These are phyloP conservation scores for Nothoprocta perdicaria DNA, from an alignment of 2,113 vertebrate species.

Conservation along the genomic window DNA sequence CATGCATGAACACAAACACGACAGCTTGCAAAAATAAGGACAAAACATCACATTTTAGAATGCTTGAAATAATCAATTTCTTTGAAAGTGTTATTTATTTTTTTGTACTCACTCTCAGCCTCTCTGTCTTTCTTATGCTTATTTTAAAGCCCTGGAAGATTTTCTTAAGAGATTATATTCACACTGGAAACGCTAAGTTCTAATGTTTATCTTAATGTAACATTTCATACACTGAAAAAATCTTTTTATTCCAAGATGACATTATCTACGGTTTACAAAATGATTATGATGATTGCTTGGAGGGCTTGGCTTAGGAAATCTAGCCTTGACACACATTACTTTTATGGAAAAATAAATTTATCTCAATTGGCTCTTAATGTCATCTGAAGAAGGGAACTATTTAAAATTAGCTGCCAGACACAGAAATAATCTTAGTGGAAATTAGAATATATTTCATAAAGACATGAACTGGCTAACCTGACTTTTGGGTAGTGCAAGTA, in stretches of 20 bases:
- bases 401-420: conserved; percentile 63
- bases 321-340: conserved; percentile 43
- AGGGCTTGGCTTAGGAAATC: conserved; percentile 39
- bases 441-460: conserved; percentile 33
- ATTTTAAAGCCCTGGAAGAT: conserved; percentile 22
- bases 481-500: conserved; percentile 9
- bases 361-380: conserved; percentile 60
- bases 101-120: neutral
- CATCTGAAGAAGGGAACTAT: conserved; percentile 34
- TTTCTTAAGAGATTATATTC: neutral
- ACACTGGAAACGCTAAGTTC: neutral
- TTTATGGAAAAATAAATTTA: conserved; percentile 64
- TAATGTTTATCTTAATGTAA: conserved; percentile 57
- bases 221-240: conserved; percentile 28
- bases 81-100: neutral
- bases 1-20: neutral
- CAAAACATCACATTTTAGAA: neutral
- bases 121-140: neutral
- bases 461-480: conserved; percentile 3
- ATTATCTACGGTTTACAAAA: conserved; percentile 44
- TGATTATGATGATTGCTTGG: conserved; percentile 35
- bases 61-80: neutral
- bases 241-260: conserved; percentile 11
- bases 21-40: neutral
- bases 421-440: conserved; percentile 45